Conservation (phyloP, 2,797 vertebrate species). For the Spinus pinus region DNA sequence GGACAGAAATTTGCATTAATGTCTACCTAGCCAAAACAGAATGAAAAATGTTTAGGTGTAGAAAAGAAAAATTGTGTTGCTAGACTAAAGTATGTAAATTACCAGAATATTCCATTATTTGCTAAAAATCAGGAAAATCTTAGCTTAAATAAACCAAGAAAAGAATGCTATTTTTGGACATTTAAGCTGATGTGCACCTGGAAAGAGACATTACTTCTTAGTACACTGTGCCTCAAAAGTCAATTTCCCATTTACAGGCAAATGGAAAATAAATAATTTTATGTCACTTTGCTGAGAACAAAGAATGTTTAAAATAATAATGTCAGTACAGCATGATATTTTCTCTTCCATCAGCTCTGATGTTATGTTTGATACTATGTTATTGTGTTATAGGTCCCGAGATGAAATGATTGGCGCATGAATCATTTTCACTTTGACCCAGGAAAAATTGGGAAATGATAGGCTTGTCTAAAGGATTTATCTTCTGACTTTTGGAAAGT, state of each 20-base stretch:
- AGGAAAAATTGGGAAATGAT: conserved; percentile 8
- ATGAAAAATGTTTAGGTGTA: not conserved
- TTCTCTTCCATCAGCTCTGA: conserved; percentile 25
- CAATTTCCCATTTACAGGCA: conserved; percentile 38
- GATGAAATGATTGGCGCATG: not conserved
- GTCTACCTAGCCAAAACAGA: not conserved
- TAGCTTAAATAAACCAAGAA: not conserved
- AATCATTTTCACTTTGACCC: conserved; percentile 7
- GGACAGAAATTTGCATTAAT: not conserved
- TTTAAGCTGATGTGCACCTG: not conserved
- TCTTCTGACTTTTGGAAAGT: not conserved
- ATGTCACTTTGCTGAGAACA: not conserved
- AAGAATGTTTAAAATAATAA: conserved; percentile 38
- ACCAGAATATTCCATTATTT: not conserved
- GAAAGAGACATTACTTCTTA: conserved; percentile 13
- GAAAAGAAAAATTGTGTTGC: not conserved
- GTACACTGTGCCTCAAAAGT: not conserved
- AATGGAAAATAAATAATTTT: conserved; percentile 50
- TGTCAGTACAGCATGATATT: not conserved
- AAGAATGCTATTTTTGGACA: not conserved
- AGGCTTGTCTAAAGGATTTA: not conserved
- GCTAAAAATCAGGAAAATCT: not conserved
- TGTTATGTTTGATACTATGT: not conserved
- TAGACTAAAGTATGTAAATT: not conserved
- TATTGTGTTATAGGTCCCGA: not conserved